These are phyloP conservation scores for Zophobas atratus DNA, from an alignment of 1,140 invertebrate species.

Conservation along the genomic window DNA sequence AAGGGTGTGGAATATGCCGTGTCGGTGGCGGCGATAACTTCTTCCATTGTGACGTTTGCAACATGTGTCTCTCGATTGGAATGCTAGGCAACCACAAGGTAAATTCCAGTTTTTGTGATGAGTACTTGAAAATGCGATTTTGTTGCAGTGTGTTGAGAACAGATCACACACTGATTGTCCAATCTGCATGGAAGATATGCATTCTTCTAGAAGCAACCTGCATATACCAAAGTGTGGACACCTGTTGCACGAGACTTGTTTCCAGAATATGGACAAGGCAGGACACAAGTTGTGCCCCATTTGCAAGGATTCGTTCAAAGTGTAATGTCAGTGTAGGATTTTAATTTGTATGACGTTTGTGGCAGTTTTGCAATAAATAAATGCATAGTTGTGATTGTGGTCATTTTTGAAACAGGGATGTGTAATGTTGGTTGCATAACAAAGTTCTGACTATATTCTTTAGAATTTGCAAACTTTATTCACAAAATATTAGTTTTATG, in stretches of 20 bases:
- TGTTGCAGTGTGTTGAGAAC: slow-evolving; percentile 87
- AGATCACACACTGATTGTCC: slow-evolving; percentile 89
- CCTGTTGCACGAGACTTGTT: slow-evolving; percentile 85
- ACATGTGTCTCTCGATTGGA: slow-evolving; percentile 85
- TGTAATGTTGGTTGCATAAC: no score
- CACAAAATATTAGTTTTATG: no score
- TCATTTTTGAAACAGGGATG: no score
- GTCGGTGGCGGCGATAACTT: slow-evolving; percentile 88
- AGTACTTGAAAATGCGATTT: neutral
- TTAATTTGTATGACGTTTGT: no score
- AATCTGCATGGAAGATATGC: slow-evolving; percentile 89
- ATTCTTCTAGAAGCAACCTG: slow-evolving; percentile 88
- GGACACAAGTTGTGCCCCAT: slow-evolving; percentile 89
- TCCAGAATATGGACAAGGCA: slow-evolving; percentile 81
- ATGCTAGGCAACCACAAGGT: slow-evolving; percentile 87
- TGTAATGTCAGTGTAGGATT: no score
- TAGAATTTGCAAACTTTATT: no score
- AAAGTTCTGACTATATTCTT: no score
- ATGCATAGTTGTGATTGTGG: no score
- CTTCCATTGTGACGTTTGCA: slow-evolving; percentile 90
- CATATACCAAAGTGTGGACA: slow-evolving; percentile 91
- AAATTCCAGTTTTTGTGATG: slow-evolving; percentile 55
- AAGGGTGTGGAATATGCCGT: slow-evolving; percentile 89
- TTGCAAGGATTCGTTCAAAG: slow-evolving; percentile 72
- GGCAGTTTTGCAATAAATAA: no score